phyloP scores from a whole-genome alignment of 2,113 vertebrate species.

The Barnardius zonarius region DNA sequence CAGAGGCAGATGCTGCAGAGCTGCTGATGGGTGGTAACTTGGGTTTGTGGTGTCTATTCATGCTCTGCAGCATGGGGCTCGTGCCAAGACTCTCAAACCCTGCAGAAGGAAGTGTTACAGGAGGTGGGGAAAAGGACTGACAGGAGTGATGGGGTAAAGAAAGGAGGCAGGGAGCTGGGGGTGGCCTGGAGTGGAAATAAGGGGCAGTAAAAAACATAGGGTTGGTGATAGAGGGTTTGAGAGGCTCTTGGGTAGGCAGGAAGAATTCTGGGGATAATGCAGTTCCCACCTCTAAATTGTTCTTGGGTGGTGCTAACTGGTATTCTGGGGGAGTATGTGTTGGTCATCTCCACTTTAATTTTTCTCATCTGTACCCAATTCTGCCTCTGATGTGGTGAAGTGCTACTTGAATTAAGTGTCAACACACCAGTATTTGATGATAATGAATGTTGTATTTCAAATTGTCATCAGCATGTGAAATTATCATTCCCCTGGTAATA shows the following conservation, averaged over 20 bases:
- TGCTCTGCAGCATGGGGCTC: not conserved
- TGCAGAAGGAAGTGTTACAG: not conserved
- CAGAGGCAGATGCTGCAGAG: not conserved
- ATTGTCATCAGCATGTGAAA: conserved; percentile 18
- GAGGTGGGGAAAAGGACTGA: not conserved
- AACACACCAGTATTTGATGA: not conserved
- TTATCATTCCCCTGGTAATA: not conserved
- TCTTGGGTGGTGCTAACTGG: not conserved
- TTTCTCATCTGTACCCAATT: not conserved
- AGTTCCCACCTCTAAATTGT: not conserved
- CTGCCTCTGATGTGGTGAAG: not conserved
- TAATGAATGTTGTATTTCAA: not conserved
- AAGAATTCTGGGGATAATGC: not conserved
- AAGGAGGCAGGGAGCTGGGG: not conserved
- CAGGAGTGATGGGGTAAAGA: not conserved
- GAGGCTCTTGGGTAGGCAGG: not conserved
- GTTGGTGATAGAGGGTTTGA: not conserved
- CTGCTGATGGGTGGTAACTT: not conserved
- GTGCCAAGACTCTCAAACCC: not conserved
- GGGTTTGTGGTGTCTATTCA: not conserved
- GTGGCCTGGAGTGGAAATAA: not conserved
- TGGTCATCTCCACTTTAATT: not conserved
- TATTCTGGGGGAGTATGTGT: not conserved
- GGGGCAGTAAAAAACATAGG: not conserved
- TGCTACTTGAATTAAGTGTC: conserved; percentile 1